Base-by-base conservation (phyloP, 2,888 invertebrate species). In the Tuta absoluta region DNA sequence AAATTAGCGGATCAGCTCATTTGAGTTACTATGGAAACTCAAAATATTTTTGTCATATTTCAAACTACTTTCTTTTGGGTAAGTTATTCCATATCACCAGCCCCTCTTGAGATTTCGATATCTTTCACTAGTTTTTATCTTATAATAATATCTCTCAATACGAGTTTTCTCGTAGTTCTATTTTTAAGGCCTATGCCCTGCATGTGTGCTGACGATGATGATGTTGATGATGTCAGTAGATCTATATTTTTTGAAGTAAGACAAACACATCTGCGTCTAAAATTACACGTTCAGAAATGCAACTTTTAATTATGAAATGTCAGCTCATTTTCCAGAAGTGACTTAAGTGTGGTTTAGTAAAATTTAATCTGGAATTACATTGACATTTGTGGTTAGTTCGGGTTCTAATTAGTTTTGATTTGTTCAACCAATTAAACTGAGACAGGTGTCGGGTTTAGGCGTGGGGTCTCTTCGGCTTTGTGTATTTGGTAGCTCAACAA, bases 361-460 rank as follows among this genome's bases (percentile, higher is more conserved):
- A 51, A 51, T 51, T 19, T 56, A 56, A 56, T 56, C 56, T 56
- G 56, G 28, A 33, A 56, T 56, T 56, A 37, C 51, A 63, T 69
- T 66, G 65, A 71, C 63, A 69, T 69, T 66, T 70, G 65, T 64
- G 71, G 72, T 75, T 71, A 69, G 24, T 41, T 24, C 37, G 24
- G 17, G 24, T 24, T 28, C 57, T 58, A 57, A 63, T 63, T 63
- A 63, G 45, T 58, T 48, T 58, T 63, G 63, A 57, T 57, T 56
- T 56, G 56, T 56, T 33, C 56, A 28, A 56, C 56, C 56, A 56
- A 56, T 56, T 56, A 56, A 56, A 56, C 28, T 33, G 56, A 56
- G 56, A 33, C 56, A 56, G 56, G 56, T 56, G 56, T 56, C 4
- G n/a, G 7, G 24, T 53, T 23, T 49, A 2, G 49, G 5, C 45